These are phyloP conservation scores for Pseudococcus longispinus DNA, from an alignment of 2,888 invertebrate species.

Conservation along the genomic window DNA sequence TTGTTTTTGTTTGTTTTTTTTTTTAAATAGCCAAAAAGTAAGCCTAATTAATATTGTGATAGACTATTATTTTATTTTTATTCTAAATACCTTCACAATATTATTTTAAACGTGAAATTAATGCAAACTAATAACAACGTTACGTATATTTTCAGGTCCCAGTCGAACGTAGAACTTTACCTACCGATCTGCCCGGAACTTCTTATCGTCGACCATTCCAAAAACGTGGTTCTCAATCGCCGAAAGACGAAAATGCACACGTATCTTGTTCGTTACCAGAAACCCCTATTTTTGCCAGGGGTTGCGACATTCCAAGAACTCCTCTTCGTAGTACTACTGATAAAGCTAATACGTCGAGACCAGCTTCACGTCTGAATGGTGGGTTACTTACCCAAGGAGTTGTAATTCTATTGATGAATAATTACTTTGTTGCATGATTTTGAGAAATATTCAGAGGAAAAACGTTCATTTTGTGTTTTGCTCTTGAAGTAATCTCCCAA, in stretches of 20 bases:
- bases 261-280: constrained; percentile 88
- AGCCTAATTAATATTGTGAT: too few species aligned
- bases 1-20: too few species aligned
- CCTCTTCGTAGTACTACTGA: constrained; percentile 76
- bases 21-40: too few species aligned
- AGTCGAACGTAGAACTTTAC: constrained; percentile 74
- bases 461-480: too few species aligned
- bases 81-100: background rate
- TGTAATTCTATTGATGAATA: too few species aligned
- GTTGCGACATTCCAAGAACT: constrained; percentile 83
- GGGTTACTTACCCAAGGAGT: too few species aligned
- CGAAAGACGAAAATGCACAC: constrained; percentile 70
- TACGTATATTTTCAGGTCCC: constrained; percentile 62
- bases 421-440: too few species aligned
- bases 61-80: background rate
- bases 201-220: constrained; percentile 67
- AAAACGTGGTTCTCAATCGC: constrained; percentile 61
- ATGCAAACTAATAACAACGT: background rate
- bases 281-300: constrained; percentile 85
- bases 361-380: constrained; percentile 58
- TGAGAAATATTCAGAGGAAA: too few species aligned
- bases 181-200: constrained; percentile 72
- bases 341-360: constrained; percentile 63
- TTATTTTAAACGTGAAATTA: background rate
- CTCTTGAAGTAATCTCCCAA: too few species aligned